Percentiles rank a stretch among this genome's conserved stretches.
phyloP scores from a whole-genome alignment of 2,797 vertebrate genomes.

The Echeneis naucrates region DNA sequence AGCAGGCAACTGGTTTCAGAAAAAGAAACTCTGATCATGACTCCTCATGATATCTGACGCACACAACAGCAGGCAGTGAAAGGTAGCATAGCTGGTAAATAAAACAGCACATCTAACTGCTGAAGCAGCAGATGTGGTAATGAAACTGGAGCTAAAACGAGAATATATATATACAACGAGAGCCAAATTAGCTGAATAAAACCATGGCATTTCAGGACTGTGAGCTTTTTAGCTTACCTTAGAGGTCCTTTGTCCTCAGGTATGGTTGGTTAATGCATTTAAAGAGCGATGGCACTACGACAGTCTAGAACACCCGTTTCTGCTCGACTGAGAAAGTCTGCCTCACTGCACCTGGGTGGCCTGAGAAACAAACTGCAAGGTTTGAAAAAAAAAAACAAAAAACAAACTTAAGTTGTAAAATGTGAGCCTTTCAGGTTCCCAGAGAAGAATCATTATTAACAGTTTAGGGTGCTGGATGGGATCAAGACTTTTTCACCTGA shows the following conservation, averaged over 20 bases:
- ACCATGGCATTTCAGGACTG: background rate
- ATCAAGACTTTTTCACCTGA: constrained; percentile 10
- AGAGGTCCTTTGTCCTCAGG: background rate
- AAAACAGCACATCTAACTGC: background rate
- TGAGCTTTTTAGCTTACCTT: background rate
- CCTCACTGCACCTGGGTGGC: too few relatives aligned
- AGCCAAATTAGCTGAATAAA: background rate
- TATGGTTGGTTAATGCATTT: background rate
- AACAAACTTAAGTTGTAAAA: too few relatives aligned
- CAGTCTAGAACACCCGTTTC: background rate
- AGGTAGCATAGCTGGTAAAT: background rate
- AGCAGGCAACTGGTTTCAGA: background rate
- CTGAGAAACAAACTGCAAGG: too few relatives aligned
- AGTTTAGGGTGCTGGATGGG: background rate
- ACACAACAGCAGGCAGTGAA: too few relatives aligned
- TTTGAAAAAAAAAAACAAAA: background rate
- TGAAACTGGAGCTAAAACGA: background rate
- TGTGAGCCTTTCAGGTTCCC: background rate
- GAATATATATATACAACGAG: too few relatives aligned
- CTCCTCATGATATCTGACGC: too few relatives aligned
- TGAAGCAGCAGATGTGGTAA: background rate
- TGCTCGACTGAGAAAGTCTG: background rate
- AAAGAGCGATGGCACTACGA: background rate
- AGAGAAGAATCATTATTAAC: constrained; percentile 18
- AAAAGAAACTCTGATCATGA: background rate